A percentile compares a stretch with the other conserved stretches of the same genome.
These are phyloP conservation scores for Drosophila colorata DNA, from an alignment of 2,888 invertebrate genomes.

Conservation along the genomic window DNA sequence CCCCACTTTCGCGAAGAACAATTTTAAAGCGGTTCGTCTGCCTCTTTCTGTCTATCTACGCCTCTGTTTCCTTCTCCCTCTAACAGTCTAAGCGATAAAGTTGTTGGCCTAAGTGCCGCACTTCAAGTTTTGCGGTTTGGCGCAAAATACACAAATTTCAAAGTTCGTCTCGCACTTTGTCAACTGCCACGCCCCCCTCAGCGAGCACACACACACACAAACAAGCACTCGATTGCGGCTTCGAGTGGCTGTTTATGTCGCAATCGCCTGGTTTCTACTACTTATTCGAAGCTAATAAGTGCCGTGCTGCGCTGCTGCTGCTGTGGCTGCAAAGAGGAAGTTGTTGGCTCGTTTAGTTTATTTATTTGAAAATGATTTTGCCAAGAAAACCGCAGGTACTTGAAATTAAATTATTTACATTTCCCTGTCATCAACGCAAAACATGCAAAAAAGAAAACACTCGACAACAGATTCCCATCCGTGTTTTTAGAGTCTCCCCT, in stretches of 20 bases:
- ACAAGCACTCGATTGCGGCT: constrained; percentile 28
- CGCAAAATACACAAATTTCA: constrained; percentile 71
- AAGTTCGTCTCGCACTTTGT: constrained; percentile 63
- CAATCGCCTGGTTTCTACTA: constrained; percentile 62
- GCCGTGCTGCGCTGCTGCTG: constrained; percentile 22
- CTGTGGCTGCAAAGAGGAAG: constrained; percentile 31
- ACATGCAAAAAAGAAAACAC: constrained; percentile 23
- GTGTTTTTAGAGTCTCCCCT: background rate
- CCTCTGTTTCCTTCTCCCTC: background rate
- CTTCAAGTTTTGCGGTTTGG: constrained; percentile 63
- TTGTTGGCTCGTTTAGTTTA: constrained; percentile 59
- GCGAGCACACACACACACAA: constrained; percentile 10
- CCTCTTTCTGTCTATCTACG: background rate
- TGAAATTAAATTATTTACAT: constrained; percentile 74
- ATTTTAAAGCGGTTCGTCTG: constrained; percentile 37
- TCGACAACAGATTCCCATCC: constrained; percentile 22
- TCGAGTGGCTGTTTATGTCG: constrained; percentile 66
- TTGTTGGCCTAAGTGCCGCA: constrained; percentile 66
- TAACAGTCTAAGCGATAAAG: constrained; percentile 54
- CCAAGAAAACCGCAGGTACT: constrained; percentile 63
- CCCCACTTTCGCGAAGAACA: constrained; percentile 24
- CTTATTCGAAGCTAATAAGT: constrained; percentile 60
- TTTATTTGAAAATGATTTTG: constrained; percentile 72
- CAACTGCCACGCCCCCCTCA: constrained; percentile 46
- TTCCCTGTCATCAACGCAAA: constrained; percentile 45